Evolutionary conservation across 2,888 invertebrate genomes (phyloP).

Genomic region (Endomychus coccineus): DNA sequence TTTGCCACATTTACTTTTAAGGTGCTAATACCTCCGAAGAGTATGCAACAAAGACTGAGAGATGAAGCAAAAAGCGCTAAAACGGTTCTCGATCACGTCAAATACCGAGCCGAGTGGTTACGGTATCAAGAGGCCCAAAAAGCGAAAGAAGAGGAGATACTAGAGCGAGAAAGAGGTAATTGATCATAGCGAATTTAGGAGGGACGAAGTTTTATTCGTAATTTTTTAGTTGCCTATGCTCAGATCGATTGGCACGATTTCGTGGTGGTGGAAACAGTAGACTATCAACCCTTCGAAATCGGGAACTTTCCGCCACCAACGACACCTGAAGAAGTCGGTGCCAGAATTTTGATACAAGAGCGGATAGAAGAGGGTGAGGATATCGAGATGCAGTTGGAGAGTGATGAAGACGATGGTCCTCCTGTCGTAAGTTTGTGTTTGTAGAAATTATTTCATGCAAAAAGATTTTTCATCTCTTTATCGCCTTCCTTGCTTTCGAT

Average conservation of each 20-base stretch:
- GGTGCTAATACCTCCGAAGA: constrained; percentile 91
- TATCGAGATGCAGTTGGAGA: constrained; percentile 86
- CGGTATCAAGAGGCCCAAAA: constrained; percentile 89
- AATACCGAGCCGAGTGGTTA: constrained; percentile 94
- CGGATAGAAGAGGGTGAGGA: constrained; percentile 73
- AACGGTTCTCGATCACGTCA: constrained; percentile 77
- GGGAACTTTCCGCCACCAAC: constrained; percentile 97
- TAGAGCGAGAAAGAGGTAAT: constrained; percentile 81
- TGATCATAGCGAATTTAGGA: neutral
- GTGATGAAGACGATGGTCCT: constrained; percentile 56
- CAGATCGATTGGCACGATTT: constrained; percentile 99
- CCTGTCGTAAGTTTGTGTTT: constrained; percentile 31
- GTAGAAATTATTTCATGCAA: no score
- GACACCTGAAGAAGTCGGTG: constrained; percentile 94
- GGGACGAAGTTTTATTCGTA: neutral
- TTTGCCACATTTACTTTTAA: constrained; percentile 24
- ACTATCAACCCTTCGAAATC: constrained; percentile 93
- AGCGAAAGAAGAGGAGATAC: constrained; percentile 88
- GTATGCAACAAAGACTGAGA: constrained; percentile 68
- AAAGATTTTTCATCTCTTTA: no score
- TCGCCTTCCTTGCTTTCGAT: no score
- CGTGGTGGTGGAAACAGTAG: constrained; percentile 98
- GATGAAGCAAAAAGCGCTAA: constrained; percentile 66
- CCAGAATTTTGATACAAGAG: constrained; percentile 83
- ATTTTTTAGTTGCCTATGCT: constrained; percentile 71